These are phyloP conservation scores for Palaemon carinicauda DNA, from an alignment of 1,140 invertebrate species.

Conservation along the genomic window DNA sequence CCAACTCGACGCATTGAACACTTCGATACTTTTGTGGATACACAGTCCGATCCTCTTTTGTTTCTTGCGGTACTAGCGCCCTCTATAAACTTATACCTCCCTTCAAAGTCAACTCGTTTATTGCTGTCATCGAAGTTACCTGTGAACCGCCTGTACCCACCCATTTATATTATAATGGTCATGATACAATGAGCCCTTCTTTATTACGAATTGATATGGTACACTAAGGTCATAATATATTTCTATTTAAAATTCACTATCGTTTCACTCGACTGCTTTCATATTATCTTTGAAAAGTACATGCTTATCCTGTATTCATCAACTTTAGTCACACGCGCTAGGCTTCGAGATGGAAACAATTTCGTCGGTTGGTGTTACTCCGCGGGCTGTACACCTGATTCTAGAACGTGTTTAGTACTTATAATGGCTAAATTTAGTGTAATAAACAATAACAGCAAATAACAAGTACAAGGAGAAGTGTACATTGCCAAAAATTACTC, in stretches of 20 bases:
- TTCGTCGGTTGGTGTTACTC: constrained; percentile 20
- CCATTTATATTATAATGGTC: constrained; percentile 17
- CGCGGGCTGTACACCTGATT: not conserved
- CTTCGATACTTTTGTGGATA: not conserved
- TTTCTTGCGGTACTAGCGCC: not conserved
- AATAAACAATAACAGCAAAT: too few species aligned
- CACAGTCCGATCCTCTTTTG: not conserved
- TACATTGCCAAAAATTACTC: not conserved
- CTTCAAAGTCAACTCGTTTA: not conserved
- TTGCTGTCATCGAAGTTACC: constrained; percentile 45
- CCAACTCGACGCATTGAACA: not conserved
- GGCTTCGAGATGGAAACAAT: constrained; percentile 4
- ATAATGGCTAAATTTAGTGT: not conserved
- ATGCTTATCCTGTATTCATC: not conserved
- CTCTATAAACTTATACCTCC: constrained; percentile 42
- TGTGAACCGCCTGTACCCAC: constrained; percentile 15
- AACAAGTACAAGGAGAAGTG: not conserved
- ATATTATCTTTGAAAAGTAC: not conserved
- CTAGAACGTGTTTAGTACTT: not conserved
- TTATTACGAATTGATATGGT: not conserved
- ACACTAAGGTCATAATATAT: not conserved
- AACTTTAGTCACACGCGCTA: constrained; percentile 13
- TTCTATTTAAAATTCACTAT: not conserved
- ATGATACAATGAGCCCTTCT: too few species aligned
- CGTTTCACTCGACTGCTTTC: not conserved